Percentiles rank a stretch among this genome's conserved stretches.
These are phyloP conservation scores for Mesocentrotus franciscanus DNA, from an alignment of 53 echinoderm and acorn worm genomes.

Conservation along the genomic window DNA sequence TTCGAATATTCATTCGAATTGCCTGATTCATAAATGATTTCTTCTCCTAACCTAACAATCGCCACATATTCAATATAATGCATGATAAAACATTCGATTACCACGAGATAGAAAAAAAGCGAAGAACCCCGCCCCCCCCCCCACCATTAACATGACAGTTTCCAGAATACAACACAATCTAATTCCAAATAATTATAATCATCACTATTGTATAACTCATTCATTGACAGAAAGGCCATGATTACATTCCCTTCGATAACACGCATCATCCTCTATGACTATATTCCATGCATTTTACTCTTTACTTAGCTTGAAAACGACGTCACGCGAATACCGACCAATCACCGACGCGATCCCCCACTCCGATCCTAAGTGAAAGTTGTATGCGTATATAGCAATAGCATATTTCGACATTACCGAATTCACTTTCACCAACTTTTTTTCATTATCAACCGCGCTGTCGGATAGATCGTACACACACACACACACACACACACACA, in stretches of 20 bases:
- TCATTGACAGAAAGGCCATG: background rate
- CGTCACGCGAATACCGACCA: constrained; percentile 5
- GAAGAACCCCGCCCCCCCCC: too few species aligned
- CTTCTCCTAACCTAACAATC: too few species aligned
- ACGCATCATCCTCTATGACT: background rate
- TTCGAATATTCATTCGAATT: too few species aligned
- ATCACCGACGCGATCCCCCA: background rate
- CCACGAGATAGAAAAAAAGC: background rate
- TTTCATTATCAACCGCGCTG: background rate
- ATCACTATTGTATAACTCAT: background rate
- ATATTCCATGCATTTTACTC: background rate
- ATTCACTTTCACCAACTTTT: background rate
- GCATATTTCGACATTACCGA: background rate
- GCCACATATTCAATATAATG: too few species aligned
- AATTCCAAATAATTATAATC: background rate
- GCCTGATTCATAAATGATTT: too few species aligned
- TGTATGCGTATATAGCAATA: background rate
- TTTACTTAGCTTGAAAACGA: constrained; percentile 10
- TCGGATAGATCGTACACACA: background rate
- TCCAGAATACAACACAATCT: background rate
- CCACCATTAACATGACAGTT: background rate
- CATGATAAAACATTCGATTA: too few species aligned
- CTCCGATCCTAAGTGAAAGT: background rate
- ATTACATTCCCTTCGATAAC: background rate
- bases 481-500: background rate